Evolutionary conservation across 2,797 vertebrate species (phyloP), one percentile per base, ranked within the genome.

Genomic region (Ptychadena robeensis): DNA sequence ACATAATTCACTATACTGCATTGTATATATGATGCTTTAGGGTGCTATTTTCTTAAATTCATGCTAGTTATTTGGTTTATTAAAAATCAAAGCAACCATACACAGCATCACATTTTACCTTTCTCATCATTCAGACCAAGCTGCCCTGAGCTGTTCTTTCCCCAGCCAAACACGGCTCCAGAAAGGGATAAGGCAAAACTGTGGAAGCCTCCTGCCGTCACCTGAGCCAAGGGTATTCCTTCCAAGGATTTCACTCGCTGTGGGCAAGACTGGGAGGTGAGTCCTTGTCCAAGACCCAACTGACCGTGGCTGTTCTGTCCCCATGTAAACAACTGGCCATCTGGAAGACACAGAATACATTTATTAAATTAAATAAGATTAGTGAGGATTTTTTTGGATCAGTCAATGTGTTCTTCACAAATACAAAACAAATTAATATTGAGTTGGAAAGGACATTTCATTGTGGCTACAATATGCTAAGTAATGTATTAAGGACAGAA

Each of bases 81-180:
- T n/a, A 5, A 40, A 40, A 40, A 40, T 40, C 12, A 61, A 7
- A 27, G 2, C 10, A 61, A 31, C 30, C 18, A 34, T 35, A 22
- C n/a, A 61, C 59, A 65, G 31, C 28, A 15, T 14, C 3, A 65
- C 66, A 67, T 30, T 79, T 10, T 92, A 97, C 96, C 96, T 94
- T 92, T 92, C 87, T 95, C 93, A 78, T 97, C 96, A 89, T 95
- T 96, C 31, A 97, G 91, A 38, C 96, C 96, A 85, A 97, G 93
- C 74, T 97, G 96, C 66, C 96, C 96, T 3, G 93, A 93, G 86
- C 91, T 91, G 92, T 97, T 97, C 86, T 92, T 96, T 34, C 96
- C 96, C 96, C 96, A 97, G 70, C 93, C 94, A 81, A 97, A 97
- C 25, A 97, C 96, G 8, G 95, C 96, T 84, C 96, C 96, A 0